Base-by-base conservation (phyloP, 2,888 invertebrate species). In the Keiferia lycopersicella region DNA sequence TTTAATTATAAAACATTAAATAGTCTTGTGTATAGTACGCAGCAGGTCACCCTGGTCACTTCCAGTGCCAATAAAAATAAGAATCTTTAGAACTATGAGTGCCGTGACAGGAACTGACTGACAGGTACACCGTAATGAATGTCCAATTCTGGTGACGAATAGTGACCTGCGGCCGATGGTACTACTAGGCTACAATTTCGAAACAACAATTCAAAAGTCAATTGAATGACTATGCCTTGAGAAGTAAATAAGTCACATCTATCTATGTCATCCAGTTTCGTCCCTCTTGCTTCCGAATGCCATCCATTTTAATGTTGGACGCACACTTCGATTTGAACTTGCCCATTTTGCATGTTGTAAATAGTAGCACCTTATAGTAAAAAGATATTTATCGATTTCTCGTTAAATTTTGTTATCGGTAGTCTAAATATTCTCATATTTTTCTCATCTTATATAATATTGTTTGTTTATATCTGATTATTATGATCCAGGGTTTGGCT, bases 321-420 rank as follows among this genome's bases (percentile, higher is more conserved):
- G 82, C 85, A 81, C 81, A 81, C 82, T 84, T 82, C 78, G 73
- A 79, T 79, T 81, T 77, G 81, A 79, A 84, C 90, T 91, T 90
- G 91, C 91, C 91, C 86, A 79, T 82, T 84, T 86, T 86, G 84
- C 86, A 85, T 88, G 84, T 86, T 87, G 86, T 89, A 88, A 69
- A 89, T 89, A 90, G 75, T 84, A 84, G 83, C 80, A 70, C 81
- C 81, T 76, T 83, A 75, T 72, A 77, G 78, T 26, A 56, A 56
- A 56, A 78, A 83, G 79, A 80, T 74, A 80, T 85, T 83, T 86
- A 84, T 83, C 80, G 77, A 80, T 81, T 86, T 85, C 86, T 88
- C 86, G 87, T 88, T 88, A 84, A 86, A 84, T 82, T 88, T 87
- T 87, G 86, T 83, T 84, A 84, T 84, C 79, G 82, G 78, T 89